Percentiles rank a stretch among this genome's conserved stretches.
Conservation (phyloP, 2,797 vertebrate genomes). For the Taenioides sp. region DNA sequence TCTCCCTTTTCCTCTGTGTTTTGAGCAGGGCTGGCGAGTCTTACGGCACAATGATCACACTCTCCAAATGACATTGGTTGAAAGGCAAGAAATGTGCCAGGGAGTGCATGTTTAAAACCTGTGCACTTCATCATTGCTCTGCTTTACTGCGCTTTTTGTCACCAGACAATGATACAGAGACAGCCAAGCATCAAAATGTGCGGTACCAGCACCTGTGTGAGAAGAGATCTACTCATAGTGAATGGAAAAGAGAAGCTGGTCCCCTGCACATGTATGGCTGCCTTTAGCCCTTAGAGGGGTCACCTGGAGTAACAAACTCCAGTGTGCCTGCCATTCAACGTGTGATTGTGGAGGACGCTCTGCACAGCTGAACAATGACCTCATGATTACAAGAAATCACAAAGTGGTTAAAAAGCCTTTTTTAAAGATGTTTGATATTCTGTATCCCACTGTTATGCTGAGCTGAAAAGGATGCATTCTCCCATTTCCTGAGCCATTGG, state of each 20-base stretch:
- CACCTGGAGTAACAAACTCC: background rate
- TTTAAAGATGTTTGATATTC: constrained; percentile 52
- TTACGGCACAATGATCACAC: constrained; percentile 59
- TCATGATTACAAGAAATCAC: constrained; percentile 68
- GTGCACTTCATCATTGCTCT: constrained; percentile 67
- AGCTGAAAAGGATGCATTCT: constrained; percentile 19
- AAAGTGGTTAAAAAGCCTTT: constrained; percentile 15
- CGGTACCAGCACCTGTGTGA: constrained; percentile 67
- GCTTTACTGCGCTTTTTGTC: constrained; percentile 70
- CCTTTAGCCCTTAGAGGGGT: background rate
- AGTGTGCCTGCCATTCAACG: background rate
- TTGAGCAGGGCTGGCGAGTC: constrained; percentile 43
- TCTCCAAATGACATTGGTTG: constrained; percentile 73
- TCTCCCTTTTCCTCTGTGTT: constrained; percentile 38
- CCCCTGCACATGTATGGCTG: constrained; percentile 38
- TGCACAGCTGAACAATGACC: constrained; percentile 1
- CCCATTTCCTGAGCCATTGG: constrained; percentile 7
- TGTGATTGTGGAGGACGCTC: background rate
- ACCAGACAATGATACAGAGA: constrained; percentile 68
- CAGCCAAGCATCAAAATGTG: constrained; percentile 71
- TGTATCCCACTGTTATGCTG: constrained; percentile 34
- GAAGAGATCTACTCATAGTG: constrained; percentile 46
- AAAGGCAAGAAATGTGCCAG: constrained; percentile 68
- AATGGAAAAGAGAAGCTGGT: constrained; percentile 13
- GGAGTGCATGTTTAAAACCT: constrained; percentile 69